Conservation (phyloP, 2,113 vertebrate genomes). For the Falco punctatus region DNA sequence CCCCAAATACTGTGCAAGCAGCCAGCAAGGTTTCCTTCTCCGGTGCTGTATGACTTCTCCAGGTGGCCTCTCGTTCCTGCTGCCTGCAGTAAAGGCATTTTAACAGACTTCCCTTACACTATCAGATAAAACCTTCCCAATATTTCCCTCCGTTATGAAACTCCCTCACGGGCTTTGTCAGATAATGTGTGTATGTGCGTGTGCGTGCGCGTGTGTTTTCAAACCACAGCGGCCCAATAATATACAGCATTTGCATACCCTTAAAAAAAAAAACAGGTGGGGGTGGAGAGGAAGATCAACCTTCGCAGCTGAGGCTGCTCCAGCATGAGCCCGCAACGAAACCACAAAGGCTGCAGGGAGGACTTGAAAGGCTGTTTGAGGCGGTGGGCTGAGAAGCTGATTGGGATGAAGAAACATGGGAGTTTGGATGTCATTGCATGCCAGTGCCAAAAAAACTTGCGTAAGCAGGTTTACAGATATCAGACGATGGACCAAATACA, state of each 20-base stretch:
- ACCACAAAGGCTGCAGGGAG: not conserved
- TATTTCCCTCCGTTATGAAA: constrained; percentile 68
- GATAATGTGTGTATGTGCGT: constrained; percentile 41
- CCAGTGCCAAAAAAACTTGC: not conserved
- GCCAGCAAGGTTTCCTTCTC: constrained; percentile 36
- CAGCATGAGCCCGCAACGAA: fast-evolving
- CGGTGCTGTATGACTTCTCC: constrained; percentile 39
- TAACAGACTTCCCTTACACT: constrained; percentile 65
- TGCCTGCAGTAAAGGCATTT: constrained; percentile 52
- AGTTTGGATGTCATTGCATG: not conserved
- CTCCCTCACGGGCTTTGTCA: constrained; percentile 52
- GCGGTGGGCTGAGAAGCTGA: not conserved
- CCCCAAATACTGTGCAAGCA: not conserved
- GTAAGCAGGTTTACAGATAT: not conserved
- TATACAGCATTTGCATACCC: constrained; percentile 44
- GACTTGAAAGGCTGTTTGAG: not conserved
- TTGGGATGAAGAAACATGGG: not conserved
- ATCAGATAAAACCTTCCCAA: constrained; percentile 67
- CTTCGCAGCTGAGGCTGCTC: not conserved
- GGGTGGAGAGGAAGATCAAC: constrained; percentile 16
- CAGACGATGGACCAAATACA: not conserved
- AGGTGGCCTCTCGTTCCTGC: constrained; percentile 57
- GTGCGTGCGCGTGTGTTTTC: constrained; percentile 55
- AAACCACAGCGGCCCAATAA: constrained; percentile 59
- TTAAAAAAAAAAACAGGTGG: not conserved